Evolutionary conservation across 2,797 vertebrate species (phyloP), one percentile per base, ranked within the genome.

Genomic region (Euphonia xanthogaster): DNA sequence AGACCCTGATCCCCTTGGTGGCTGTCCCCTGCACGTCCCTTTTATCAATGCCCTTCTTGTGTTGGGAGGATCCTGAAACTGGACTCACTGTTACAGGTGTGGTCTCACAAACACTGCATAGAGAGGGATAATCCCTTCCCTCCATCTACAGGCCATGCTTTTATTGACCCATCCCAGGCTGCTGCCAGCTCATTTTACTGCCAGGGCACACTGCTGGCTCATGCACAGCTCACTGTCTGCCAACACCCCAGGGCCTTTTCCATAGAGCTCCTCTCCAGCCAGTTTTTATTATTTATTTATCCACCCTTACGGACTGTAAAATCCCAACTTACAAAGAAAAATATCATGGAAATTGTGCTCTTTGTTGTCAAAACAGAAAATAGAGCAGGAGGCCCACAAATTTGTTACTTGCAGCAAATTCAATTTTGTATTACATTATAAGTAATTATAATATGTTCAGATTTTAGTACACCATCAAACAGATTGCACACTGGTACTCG

Each of bases 201-300:
- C 86, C 95, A 92, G 83, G 77, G 66, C 86, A 94, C 8, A 4
- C 58, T 75, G 70, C 62, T 95, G 86, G 74, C 86, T 90, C 71
- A 40, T 1, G 28, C 1, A 0, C 66, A 54, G 18, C 62, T 87
- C 4, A 0, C 31, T 61, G 24, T 25, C 74, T 92, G 90, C 88
- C 96, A 95, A 5, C 66, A 72, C 90, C 77, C 25, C 58, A 53
- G 83, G 88, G 86, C 74, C 55, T 95, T 94, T 95, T 94, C 90
- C 96, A 86, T 0, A 79, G 67, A 88, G 66, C 58, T 88, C 25
- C 51, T 93, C 54, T 70, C 74, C 71, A 80, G 71, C 9, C 47
- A 70, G n/a, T 15, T 78, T 90, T 58, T 92, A 30, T 86, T n/a
- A 68, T 50, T 54, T 80, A 67, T 83, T 93, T 90, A 68, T 40